Conservation (phyloP, 2,888 invertebrate species). For the Clepsis dumicolana region DNA sequence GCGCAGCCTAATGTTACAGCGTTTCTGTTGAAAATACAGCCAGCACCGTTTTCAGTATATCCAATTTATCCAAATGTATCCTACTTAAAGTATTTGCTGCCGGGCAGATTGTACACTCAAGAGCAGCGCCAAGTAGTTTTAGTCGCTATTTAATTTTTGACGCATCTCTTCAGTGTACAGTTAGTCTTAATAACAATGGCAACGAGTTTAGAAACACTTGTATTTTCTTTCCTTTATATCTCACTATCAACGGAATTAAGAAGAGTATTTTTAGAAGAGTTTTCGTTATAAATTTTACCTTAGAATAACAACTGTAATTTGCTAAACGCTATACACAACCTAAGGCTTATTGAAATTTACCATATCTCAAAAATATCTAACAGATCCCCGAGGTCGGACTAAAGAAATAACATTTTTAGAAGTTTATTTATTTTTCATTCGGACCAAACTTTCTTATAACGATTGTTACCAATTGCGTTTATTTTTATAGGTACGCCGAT, state of each 20-base stretch:
- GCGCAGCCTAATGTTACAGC: slow-evolving; percentile 32
- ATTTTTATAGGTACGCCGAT: slow-evolving; percentile 56
- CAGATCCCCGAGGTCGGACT: slow-evolving; percentile 50
- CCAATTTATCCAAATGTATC: slow-evolving; percentile 1
- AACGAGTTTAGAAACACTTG: slow-evolving; percentile 29
- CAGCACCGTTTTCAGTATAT: slow-evolving; percentile 24
- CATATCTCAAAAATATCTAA: slow-evolving; percentile 59
- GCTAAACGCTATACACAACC: slow-evolving; percentile 66
- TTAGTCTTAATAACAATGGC: background rate
- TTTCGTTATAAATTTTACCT: slow-evolving; percentile 78
- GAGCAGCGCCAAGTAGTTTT: slow-evolving; percentile 16
- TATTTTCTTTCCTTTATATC: slow-evolving; percentile 33
- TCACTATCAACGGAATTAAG: slow-evolving; percentile 50
- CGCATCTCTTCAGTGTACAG: slow-evolving; percentile 19
- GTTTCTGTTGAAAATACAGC: slow-evolving; percentile 16
- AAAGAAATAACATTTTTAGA: slow-evolving; percentile 42
- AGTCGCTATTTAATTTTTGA: slow-evolving; percentile 7
- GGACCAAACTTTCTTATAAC: slow-evolving; percentile 68
- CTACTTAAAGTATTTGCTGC: slow-evolving; percentile 22
- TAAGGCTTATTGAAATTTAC: slow-evolving; percentile 69
- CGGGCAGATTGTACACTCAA: slow-evolving; percentile 19
- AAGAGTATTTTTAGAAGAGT: slow-evolving; percentile 84
- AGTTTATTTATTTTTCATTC: slow-evolving; percentile 56
- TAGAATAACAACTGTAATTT: slow-evolving; percentile 58
- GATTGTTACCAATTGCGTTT: slow-evolving; percentile 57